These are phyloP conservation scores for Reinhardtius hippoglossoides DNA, from an alignment of 2,113 vertebrate genomes.

Conservation along the genomic window DNA sequence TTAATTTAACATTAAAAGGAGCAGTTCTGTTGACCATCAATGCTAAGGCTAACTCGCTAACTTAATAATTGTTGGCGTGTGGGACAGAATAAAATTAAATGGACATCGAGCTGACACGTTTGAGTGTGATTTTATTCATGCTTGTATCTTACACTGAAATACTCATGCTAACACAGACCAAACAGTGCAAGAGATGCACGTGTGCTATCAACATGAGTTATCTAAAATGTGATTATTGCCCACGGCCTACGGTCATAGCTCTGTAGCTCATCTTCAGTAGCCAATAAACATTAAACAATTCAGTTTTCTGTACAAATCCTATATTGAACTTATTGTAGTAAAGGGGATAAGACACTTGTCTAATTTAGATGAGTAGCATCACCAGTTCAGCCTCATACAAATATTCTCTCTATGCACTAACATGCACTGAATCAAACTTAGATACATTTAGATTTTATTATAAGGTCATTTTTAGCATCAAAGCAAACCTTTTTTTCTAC, in stretches of 20 bases:
- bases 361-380: neutral
- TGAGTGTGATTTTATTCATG: neutral
- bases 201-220: neutral
- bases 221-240: too few species aligned
- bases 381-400: neutral
- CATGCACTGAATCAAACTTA: neutral
- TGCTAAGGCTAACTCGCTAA: neutral
- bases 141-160: neutral
- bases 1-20: neutral
- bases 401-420: neutral
- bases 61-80: neutral
- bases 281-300: neutral
- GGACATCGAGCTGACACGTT: too few species aligned
- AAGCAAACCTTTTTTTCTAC: slow-evolving; percentile 17
- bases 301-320: neutral
- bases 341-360: neutral
- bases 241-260: too few species aligned
- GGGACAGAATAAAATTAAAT: neutral
- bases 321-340: neutral
- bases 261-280: neutral
- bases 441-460: slow-evolving; percentile 16
- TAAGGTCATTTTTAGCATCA: slow-evolving; percentile 7
- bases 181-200: neutral
- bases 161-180: neutral
- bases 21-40: neutral